A percentile compares a stretch with the other conserved stretches of the same genome.
Conservation (phyloP, 1,140 invertebrate genomes). For the Bacillus rossius region DNA sequence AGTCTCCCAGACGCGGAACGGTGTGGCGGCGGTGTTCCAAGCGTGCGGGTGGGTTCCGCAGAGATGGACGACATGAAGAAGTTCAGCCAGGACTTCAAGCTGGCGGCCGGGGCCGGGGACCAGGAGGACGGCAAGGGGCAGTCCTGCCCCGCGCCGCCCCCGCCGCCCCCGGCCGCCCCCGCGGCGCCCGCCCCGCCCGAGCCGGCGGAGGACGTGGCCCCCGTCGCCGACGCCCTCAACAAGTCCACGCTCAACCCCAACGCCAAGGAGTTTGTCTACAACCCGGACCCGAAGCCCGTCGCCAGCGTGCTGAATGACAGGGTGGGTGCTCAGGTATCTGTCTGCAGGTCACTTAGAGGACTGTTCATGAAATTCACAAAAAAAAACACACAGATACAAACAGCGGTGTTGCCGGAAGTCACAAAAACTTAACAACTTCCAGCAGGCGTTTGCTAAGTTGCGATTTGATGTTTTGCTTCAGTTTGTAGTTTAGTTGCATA, state of each 20-base stretch:
- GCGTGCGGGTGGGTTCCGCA: no score
- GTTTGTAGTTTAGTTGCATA: no score
- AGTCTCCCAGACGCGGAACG: no score
- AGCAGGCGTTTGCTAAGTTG: no score
- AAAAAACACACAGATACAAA: no score
- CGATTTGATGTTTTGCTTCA: no score
- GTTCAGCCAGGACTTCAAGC: constrained; percentile 53
- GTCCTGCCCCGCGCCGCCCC: constrained; percentile 28
- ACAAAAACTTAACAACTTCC: no score
- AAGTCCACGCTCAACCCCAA: constrained; percentile 82
- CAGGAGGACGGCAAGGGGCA: constrained; percentile 32
- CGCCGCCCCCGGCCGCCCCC: constrained; percentile 23
- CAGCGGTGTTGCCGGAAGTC: no score
- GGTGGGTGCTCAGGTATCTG: not conserved
- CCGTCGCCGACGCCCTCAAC: constrained; percentile 56
- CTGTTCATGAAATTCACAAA: constrained; percentile 8
- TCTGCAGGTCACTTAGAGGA: not conserved
- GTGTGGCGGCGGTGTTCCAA: no score
- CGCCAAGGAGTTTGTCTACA: constrained; percentile 78
- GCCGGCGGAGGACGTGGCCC: constrained; percentile 39
- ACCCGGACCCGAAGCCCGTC: constrained; percentile 80
- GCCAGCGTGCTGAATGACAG: constrained; percentile 56
- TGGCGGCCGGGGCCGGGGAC: constrained; percentile 43
- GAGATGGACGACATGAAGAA: constrained; percentile 46
- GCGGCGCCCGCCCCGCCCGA: constrained; percentile 28